A percentile compares a stretch with the other conserved stretches of the same genome.
Evolutionary conservation across 2,797 vertebrate species (phyloP).

Genomic region (Falco peregrinus): DNA sequence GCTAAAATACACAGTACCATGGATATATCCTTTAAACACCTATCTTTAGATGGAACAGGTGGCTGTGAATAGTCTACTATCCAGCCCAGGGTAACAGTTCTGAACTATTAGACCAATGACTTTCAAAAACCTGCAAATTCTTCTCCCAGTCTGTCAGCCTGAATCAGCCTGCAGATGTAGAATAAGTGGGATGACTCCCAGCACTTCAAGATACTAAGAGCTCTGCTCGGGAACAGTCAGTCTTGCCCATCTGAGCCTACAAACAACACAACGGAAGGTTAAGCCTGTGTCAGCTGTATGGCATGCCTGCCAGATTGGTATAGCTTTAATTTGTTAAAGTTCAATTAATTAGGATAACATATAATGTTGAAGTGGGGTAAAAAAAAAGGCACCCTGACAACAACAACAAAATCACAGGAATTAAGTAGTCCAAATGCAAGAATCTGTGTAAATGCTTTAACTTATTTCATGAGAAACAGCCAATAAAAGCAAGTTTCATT

Average conservation of each 20-base stretch:
- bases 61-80: neutral
- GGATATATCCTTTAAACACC: neutral
- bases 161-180: neutral
- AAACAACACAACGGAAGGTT: neutral
- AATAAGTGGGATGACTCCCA: neutral
- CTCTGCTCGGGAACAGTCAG: neutral
- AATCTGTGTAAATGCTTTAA: neutral
- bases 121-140: neutral
- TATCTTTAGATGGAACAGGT: neutral
- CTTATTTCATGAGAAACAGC: neutral
- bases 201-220: neutral
- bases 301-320: neutral
- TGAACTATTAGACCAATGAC: neutral
- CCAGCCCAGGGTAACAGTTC: neutral
- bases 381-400: neutral
- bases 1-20: neutral
- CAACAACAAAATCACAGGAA: neutral
- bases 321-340: neutral
- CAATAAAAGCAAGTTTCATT: slow-evolving; percentile 32
- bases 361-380: neutral
- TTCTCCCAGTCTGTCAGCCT: neutral
- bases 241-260: neutral
- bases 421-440: neutral
- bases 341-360: neutral
- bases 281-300: neutral